Conservation (phyloP, 2,113 vertebrate species). For the Alligator mississippiensis region DNA sequence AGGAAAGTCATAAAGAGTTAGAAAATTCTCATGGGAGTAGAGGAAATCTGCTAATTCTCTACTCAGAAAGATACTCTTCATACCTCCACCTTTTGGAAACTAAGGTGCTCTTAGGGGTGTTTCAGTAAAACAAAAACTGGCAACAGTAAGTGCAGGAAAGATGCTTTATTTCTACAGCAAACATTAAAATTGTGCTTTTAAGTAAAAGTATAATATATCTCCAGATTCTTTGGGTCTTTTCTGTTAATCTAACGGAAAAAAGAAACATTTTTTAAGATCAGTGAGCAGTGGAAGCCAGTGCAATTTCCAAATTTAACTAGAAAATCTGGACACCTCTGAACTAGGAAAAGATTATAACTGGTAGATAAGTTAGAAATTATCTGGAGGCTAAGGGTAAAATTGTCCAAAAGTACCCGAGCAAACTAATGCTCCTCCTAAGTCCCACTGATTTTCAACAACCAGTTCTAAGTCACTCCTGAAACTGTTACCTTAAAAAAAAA, state of each 20-base stretch:
- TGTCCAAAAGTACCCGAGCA: neutral
- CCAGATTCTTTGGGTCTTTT: neutral
- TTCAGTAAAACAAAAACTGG: neutral
- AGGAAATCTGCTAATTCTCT: neutral
- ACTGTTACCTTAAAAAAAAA: neutral
- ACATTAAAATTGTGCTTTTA: neutral
- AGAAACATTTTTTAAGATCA: neutral
- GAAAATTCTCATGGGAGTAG: neutral
- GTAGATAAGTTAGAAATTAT: neutral
- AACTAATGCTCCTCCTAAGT: neutral
- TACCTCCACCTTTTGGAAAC: fast-evolving
- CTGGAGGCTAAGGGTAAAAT: neutral
- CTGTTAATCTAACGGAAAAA: neutral
- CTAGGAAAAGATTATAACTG: neutral
- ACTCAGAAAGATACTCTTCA: neutral
- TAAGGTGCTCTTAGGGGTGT: neutral
- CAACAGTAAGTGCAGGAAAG: neutral
- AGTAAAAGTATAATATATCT: neutral
- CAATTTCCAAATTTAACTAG: neutral
- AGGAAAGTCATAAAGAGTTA: neutral
- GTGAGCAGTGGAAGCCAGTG: neutral
- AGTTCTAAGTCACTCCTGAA: neutral
- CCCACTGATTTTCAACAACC: neutral
- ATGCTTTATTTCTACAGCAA: neutral
- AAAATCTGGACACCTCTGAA: neutral